Base-by-base conservation (phyloP, 2,888 invertebrate genomes). In the Erebia aethiops region DNA sequence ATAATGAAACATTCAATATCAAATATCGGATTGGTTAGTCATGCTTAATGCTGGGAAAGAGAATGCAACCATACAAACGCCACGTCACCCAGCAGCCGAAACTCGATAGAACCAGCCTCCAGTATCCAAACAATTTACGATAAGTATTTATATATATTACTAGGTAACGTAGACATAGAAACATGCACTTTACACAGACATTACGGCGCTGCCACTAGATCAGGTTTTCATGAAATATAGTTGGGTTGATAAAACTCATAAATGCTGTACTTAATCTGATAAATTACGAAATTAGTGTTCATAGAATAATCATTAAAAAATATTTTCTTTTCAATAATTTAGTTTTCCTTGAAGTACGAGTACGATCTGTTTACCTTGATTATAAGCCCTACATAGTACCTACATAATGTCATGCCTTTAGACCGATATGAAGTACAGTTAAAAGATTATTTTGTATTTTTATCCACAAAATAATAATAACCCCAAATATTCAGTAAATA, bases 41-140 rank as follows among this genome's bases (percentile, higher is more conserved):
- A 87, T 85, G 86, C 66, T 66, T 71, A 82, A 81, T 79, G 77
- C 79, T 74, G 76, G 79, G 77, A 79, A 79, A 79, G 79, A 82
- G 86, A 84, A 83, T 83, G 86, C 84, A 79, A 73, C 71, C 46
- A 51, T 58, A 58, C 58, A 60, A 68, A 54, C 16, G 71, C 57
- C 71, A 73, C 73, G 74, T 74, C 75, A 74, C 49, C 69, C 75
- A 74, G 43, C 69, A 68, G 9, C 61, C 58, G 58, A 58, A 60
- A 65, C 57, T 43, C 52, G 52, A 52, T 57, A 14, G 58, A 52
- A 67, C 41, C 57, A 52, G 63, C 21, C 51, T 57, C n/a, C 63
- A 14, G 18, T 54, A 41, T 13, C 18, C 54, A 64, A 64, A 26
- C 54, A 61, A 21, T 60, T 35, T 43, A 21, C 5, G 18, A 57